These are phyloP conservation scores for Microctonus brassicae DNA, from an alignment of 2,888 invertebrate genomes.

Conservation along the genomic window DNA sequence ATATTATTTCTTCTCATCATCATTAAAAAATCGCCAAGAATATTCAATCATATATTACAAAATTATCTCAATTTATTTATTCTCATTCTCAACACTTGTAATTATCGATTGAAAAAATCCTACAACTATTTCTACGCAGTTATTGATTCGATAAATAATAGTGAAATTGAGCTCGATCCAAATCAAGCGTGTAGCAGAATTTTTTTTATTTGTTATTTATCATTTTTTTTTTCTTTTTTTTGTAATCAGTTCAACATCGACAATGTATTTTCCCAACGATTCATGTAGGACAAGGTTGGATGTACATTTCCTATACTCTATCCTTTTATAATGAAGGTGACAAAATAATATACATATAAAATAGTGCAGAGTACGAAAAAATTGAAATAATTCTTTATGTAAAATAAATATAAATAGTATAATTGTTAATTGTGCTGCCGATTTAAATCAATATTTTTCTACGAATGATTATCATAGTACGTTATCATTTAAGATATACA, in stretches of 20 bases:
- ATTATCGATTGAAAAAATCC: background rate
- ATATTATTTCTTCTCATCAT: too few relatives aligned
- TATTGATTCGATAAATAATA: background rate
- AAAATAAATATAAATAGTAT: too few relatives aligned
- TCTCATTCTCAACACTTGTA: background rate
- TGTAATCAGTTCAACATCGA: constrained; percentile 13
- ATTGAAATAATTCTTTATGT: too few relatives aligned
- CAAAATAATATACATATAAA: background rate
- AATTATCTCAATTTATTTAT: too few relatives aligned
- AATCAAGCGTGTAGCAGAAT: background rate
- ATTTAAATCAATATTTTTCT: too few relatives aligned
- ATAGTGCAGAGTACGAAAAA: too few relatives aligned
- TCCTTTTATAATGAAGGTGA: constrained; percentile 9
- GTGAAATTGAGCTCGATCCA: constrained; percentile 4
- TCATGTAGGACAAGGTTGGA: constrained; percentile 30
- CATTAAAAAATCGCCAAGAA: too few relatives aligned
- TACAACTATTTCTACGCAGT: background rate
- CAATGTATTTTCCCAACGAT: constrained; percentile 17
- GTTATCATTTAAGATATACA: too few relatives aligned
- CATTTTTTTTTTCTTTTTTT: constrained; percentile 6
- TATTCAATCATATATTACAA: too few relatives aligned
- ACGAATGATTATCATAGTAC: too few relatives aligned
- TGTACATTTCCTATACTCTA: constrained; percentile 19
- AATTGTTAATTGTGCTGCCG: too few relatives aligned
- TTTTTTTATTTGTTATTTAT: constrained; percentile 1